These are phyloP conservation scores for Leptinotarsa defecta DNA, from an alignment of 1,140 invertebrate genomes.

Conservation along the genomic window DNA sequence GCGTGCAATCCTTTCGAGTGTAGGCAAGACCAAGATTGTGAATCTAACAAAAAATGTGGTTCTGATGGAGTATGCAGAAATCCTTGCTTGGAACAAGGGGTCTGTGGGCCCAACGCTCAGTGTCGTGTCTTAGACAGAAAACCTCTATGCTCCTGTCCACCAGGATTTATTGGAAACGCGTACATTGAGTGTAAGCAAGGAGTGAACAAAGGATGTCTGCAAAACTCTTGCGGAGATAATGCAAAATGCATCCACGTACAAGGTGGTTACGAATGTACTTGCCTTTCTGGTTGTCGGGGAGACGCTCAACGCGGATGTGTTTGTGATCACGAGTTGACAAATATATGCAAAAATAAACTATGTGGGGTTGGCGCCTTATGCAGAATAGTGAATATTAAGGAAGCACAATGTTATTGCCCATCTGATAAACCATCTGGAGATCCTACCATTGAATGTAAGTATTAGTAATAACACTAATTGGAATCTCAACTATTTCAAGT, in stretches of 20 bases:
- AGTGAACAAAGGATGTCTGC: constrained; percentile 70
- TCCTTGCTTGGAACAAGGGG: constrained; percentile 75
- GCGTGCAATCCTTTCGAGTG: constrained; percentile 80
- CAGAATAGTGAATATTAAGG: constrained; percentile 66
- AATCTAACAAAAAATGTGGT: constrained; percentile 75
- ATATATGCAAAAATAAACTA: constrained; percentile 70
- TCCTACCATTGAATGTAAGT: constrained; percentile 82
- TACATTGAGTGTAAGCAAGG: constrained; percentile 72
- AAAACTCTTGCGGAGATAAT: constrained; percentile 84
- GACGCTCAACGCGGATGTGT: constrained; percentile 79
- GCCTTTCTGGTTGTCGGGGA: constrained; percentile 77
- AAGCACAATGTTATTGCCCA: constrained; percentile 83
- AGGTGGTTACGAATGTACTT: constrained; percentile 78
- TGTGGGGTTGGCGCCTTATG: constrained; percentile 86
- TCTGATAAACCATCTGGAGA: constrained; percentile 79
- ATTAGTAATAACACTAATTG: background rate
- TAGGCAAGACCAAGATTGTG: constrained; percentile 76
- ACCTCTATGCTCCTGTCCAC: constrained; percentile 83
- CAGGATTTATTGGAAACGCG: constrained; percentile 83
- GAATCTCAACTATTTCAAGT: no score
- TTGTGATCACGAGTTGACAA: constrained; percentile 67
- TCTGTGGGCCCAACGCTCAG: constrained; percentile 84
- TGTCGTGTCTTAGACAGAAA: constrained; percentile 77
- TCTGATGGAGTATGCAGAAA: constrained; percentile 77
- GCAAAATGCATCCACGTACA: constrained; percentile 75